Percentiles rank a stretch among this genome's conserved stretches.
phyloP scores from a whole-genome alignment of 2,888 invertebrate species.

The Azorinus chamasolen region DNA sequence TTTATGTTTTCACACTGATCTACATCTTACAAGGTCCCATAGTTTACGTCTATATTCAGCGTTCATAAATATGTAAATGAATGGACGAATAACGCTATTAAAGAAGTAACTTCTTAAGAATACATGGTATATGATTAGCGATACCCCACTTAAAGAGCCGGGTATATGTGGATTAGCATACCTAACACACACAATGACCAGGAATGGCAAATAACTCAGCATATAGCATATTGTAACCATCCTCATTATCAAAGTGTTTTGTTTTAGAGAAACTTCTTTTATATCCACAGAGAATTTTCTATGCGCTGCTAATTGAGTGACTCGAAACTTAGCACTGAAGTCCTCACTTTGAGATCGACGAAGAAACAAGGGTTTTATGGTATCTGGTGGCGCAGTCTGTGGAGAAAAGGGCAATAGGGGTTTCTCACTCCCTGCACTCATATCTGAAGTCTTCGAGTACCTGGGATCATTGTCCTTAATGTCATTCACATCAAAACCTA shows the following conservation, averaged over 20 bases:
- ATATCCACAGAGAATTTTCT: conserved; percentile 17
- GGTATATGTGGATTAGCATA: conserved; percentile 47
- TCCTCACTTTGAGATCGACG: conserved; percentile 13
- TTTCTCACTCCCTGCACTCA: conserved; percentile 17
- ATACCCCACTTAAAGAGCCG: conserved; percentile 5
- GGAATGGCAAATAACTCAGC: conserved; percentile 55
- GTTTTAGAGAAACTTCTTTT: conserved; percentile 47
- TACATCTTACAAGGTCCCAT: too few species aligned
- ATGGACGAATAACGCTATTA: conserved; percentile 56
- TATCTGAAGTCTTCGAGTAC: conserved; percentile 8
- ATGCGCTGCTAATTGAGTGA: not conserved
- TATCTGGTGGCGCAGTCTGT: not conserved
- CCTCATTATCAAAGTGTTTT: conserved; percentile 56
- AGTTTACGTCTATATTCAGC: conserved; percentile 37
- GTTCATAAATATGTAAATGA: conserved; percentile 58
- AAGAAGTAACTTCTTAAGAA: conserved; percentile 60
- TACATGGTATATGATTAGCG: conserved; percentile 39
- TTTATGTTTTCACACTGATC: too few species aligned
- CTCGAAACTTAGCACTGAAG: not conserved
- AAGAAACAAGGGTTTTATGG: conserved; percentile 2
- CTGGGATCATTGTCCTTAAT: too few species aligned
- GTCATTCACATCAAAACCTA: too few species aligned
- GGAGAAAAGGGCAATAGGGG: conserved; percentile 8
- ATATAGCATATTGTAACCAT: conserved; percentile 57
- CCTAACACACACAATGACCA: conserved; percentile 47